Percentiles rank a stretch among this genome's conserved stretches.
These are phyloP conservation scores for Halcyon badia DNA, from an alignment of 2,797 vertebrate species.

Conservation along the genomic window DNA sequence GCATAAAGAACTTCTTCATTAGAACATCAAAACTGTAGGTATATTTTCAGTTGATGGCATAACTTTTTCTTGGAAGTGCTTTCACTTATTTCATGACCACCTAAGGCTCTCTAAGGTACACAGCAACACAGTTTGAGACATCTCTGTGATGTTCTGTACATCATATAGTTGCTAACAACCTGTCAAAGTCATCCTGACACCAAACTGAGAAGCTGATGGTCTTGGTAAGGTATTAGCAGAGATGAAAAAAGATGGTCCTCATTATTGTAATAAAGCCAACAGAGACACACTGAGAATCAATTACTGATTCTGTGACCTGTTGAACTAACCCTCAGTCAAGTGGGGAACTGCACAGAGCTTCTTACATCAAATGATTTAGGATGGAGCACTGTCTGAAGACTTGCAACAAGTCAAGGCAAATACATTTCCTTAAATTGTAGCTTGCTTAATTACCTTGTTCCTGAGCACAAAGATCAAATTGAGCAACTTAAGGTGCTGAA, in stretches of 20 bases:
- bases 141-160: slow-evolving; percentile 79
- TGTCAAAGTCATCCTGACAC: slow-evolving; percentile 82
- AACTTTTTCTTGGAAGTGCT: slow-evolving; percentile 69
- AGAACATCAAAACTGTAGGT: slow-evolving; percentile 62
- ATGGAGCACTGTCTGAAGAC: slow-evolving; percentile 73
- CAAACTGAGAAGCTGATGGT: slow-evolving; percentile 80
- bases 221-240: slow-evolving; percentile 78
- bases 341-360: slow-evolving; percentile 45
- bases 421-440: slow-evolving; percentile 76
- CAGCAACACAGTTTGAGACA: slow-evolving; percentile 73
- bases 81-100: slow-evolving; percentile 69
- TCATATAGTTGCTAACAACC: slow-evolving; percentile 81
- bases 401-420: slow-evolving; percentile 73
- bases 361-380: slow-evolving; percentile 80
- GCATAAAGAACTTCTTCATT: slow-evolving; percentile 62
- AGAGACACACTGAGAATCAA: slow-evolving; percentile 82
- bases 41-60: slow-evolving; percentile 52
- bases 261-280: slow-evolving; percentile 84
- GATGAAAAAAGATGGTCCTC: slow-evolving; percentile 80
- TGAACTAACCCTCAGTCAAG: slow-evolving; percentile 81
- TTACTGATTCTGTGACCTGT: slow-evolving; percentile 83
- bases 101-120: slow-evolving; percentile 66
- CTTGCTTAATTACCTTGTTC: slow-evolving; percentile 84
- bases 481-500: slow-evolving; percentile 81
- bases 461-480: slow-evolving; percentile 81